These are phyloP conservation scores for Nanorana parkeri DNA, from an alignment of 2,113 vertebrate genomes.

Conservation along the genomic window DNA sequence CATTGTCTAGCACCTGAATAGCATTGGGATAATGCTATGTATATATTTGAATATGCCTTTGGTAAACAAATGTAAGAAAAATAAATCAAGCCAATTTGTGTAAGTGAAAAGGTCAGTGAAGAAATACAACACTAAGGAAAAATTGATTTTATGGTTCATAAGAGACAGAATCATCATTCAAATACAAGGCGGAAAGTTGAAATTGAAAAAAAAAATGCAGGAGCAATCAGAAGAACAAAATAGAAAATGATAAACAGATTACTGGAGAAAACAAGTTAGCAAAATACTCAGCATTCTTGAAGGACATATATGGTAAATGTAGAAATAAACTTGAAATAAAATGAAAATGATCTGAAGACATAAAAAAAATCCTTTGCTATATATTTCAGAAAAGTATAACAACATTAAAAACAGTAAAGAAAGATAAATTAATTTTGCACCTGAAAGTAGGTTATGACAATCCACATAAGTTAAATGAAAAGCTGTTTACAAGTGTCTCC, in stretches of 20 bases:
- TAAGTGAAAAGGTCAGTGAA: slow-evolving; percentile 25
- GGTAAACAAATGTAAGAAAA: slow-evolving; percentile 5
- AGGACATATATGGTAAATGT: background rate
- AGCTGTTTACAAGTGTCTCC: too few species aligned
- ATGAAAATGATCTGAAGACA: too few species aligned
- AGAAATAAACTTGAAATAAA: too few species aligned
- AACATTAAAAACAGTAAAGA: too few species aligned
- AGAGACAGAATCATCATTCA: slow-evolving; percentile 18
- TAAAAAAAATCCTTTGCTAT: too few species aligned
- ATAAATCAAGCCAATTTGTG: slow-evolving; percentile 1
- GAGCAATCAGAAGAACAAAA: background rate
- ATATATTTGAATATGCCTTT: background rate
- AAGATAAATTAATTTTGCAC: too few species aligned
- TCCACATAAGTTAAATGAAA: too few species aligned
- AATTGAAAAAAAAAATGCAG: background rate
- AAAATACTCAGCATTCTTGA: background rate
- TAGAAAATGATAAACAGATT: slow-evolving; percentile 4
- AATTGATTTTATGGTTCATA: slow-evolving; percentile 3
- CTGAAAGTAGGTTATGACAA: too few species aligned
- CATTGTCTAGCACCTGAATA: too few species aligned
- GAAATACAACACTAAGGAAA: slow-evolving; percentile 8
- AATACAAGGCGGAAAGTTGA: background rate
- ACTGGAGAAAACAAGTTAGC: background rate
- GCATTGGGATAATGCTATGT: background rate
- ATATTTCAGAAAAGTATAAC: too few species aligned